Percentiles rank a stretch among this genome's conserved stretches.
phyloP scores from a whole-genome alignment of 2,797 vertebrate species.

The Austrolebias charrua region DNA sequence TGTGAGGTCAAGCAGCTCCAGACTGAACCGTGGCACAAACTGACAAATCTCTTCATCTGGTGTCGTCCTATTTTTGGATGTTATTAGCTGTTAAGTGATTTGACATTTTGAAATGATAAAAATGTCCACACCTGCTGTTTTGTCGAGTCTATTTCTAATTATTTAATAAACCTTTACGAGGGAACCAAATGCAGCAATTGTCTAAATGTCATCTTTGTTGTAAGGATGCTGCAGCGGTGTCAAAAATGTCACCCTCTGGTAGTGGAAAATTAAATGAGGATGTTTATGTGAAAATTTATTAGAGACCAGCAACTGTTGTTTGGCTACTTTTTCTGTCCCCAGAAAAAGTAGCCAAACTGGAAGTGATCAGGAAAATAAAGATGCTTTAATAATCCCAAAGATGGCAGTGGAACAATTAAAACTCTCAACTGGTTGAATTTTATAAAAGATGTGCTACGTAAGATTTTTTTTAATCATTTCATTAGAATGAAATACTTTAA shows the following conservation, averaged over 20 bases:
- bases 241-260: too few species aligned
- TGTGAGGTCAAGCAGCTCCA: neutral
- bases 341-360: too few species aligned
- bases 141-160: too few species aligned
- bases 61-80: neutral
- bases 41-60: neutral
- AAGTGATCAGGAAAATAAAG: neutral
- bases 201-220: too few species aligned
- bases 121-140: too few species aligned
- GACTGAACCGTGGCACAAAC: neutral
- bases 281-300: neutral
- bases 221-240: too few species aligned
- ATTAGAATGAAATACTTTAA: neutral
- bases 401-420: neutral
- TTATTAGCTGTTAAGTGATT: neutral
- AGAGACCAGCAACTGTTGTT: neutral
- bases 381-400: neutral
- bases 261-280: too few species aligned
- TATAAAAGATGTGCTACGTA: neutral
- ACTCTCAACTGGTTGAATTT: neutral
- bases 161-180: too few species aligned
- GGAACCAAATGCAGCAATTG: too few species aligned
- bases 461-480: neutral
- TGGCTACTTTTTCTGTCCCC: neutral
- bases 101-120: neutral